Conservation (phyloP, 2,113 vertebrate genomes). For the Noctilio leporinus region DNA sequence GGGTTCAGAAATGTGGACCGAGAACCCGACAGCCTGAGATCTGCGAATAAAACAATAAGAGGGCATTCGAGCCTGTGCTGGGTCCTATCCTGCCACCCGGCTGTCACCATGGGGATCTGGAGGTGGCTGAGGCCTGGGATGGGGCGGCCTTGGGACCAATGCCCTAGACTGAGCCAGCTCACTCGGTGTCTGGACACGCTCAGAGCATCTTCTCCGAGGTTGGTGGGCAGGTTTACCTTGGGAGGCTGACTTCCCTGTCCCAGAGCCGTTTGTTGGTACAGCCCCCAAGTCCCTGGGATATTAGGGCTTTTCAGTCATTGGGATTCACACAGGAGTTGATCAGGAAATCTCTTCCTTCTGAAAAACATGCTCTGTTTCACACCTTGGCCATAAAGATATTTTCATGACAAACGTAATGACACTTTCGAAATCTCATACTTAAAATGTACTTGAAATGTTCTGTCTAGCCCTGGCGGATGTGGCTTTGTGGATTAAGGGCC, state of each 20-base stretch:
- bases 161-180: not conserved
- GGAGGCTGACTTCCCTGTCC: not conserved
- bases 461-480: no score
- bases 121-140: not conserved
- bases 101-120: not conserved
- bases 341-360: not conserved
- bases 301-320: not conserved
- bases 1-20: not conserved
- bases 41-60: not conserved
- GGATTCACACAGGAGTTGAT: not conserved
- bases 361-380: not conserved
- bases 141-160: not conserved
- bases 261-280: not conserved
- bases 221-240: not conserved
- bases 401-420: not conserved
- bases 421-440: not conserved
- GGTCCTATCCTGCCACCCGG: accelerated
- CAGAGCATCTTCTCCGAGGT: not conserved
- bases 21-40: not conserved
- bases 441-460: no score
- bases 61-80: not conserved
- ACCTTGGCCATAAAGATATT: not conserved
- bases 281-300: not conserved
- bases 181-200: not conserved
- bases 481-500: no score